A percentile compares a stretch with the other conserved stretches of the same genome.
phyloP scores from a whole-genome alignment of 2,888 invertebrate species.

The Crossocerus cetratus region DNA sequence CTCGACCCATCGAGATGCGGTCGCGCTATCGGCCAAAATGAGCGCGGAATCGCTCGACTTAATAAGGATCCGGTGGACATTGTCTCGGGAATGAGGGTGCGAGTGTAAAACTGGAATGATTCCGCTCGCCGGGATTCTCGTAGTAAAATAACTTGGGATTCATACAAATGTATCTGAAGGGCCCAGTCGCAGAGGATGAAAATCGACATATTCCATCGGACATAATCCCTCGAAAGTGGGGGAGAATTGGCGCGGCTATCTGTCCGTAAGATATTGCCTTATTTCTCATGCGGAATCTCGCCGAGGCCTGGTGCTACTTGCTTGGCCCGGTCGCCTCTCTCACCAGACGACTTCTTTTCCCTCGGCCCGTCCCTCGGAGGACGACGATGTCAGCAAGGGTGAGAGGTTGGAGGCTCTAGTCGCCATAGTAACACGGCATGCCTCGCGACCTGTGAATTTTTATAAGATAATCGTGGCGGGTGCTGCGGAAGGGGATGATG shows the following conservation, averaged over 20 bases:
- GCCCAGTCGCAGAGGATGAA: background rate
- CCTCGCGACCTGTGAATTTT: conserved; percentile 54
- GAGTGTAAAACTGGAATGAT: conserved; percentile 6
- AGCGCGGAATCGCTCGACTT: no score
- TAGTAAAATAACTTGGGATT: no score
- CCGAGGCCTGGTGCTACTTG: conserved; percentile 6
- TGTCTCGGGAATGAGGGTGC: conserved; percentile 52
- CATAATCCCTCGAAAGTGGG: conserved; percentile 19
- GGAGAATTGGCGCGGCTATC: conserved; percentile 35
- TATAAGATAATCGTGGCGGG: conserved; percentile 35
- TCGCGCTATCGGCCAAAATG: no score
- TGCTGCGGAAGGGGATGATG: conserved; percentile 6
- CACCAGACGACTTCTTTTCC: conserved; percentile 11
- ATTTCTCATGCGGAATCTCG: conserved; percentile 24
- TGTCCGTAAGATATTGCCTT: conserved; percentile 25
- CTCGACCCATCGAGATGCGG: conserved; percentile 33
- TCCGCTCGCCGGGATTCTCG: no score
- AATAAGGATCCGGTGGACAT: conserved; percentile 53
- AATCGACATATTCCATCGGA: conserved; percentile 14
- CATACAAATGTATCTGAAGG: background rate
- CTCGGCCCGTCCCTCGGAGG: background rate
- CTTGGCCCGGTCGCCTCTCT: background rate
- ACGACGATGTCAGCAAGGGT: conserved; percentile 23
- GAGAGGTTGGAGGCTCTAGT: conserved; percentile 37
- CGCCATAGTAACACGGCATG: conserved; percentile 45